Percentiles rank a stretch among this genome's conserved stretches.
These are phyloP conservation scores for Tenthredo amoena DNA, from an alignment of 2,888 invertebrate genomes.

Conservation along the genomic window DNA sequence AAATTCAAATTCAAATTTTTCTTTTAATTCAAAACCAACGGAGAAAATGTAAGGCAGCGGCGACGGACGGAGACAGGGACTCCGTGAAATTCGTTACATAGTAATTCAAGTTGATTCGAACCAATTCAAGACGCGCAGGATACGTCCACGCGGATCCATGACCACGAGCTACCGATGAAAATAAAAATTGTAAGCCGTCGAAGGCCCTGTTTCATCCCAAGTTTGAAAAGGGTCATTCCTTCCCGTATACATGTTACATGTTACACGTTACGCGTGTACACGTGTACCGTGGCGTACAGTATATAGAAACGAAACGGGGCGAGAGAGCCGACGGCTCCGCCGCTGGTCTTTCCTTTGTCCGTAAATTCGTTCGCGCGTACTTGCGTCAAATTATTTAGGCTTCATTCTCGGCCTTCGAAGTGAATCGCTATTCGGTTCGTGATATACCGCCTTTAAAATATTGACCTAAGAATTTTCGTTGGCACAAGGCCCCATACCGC, in stretches of 20 bases:
- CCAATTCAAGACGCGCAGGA: slow-evolving; percentile 59
- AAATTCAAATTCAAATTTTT: slow-evolving; percentile 63
- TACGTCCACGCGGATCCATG: slow-evolving; percentile 57
- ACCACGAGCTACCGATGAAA: slow-evolving; percentile 56
- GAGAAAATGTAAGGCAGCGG: slow-evolving; percentile 18
- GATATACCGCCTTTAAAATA: slow-evolving; percentile 26
- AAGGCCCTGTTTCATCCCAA: slow-evolving; percentile 62
- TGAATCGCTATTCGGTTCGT: background rate
- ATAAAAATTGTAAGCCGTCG: slow-evolving; percentile 60
- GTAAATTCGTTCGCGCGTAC: slow-evolving; percentile 46
- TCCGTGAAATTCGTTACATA: slow-evolving; percentile 60
- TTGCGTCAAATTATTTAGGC: slow-evolving; percentile 49
- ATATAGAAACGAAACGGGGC: background rate
- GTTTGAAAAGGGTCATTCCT: slow-evolving; percentile 64
- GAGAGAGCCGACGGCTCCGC: background rate
- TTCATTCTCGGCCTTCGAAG: background rate
- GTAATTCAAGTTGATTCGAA: slow-evolving; percentile 61
- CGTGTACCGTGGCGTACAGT: background rate
- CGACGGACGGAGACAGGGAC: slow-evolving; percentile 16
- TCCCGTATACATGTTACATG: slow-evolving; percentile 39
- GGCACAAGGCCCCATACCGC: background rate
- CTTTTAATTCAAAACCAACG: slow-evolving; percentile 15
- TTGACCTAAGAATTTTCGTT: slow-evolving; percentile 36
- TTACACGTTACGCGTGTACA: slow-evolving; percentile 39
- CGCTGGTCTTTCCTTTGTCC: slow-evolving; percentile 1